Conservation (phyloP, 2,113 vertebrate genomes). For the Accipiter virgatus region DNA sequence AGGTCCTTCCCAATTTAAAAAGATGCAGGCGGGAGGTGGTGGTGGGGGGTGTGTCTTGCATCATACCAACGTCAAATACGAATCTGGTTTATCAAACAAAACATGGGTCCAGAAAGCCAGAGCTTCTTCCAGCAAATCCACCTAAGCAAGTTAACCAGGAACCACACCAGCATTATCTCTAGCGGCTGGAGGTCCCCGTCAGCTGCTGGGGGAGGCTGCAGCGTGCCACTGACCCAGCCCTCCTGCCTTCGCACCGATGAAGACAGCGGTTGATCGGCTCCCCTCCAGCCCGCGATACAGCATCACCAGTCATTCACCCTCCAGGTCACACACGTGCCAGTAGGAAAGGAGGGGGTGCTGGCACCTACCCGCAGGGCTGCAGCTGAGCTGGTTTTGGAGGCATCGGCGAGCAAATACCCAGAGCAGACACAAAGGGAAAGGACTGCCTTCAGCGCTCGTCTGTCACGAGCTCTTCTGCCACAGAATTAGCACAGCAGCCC, state of each 20-base stretch:
- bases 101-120: not conserved
- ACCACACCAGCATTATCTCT: too few relatives aligned
- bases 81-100: not conserved
- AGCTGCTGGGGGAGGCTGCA: not conserved
- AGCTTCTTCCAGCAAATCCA: not conserved
- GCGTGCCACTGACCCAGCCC: not conserved
- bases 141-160: not conserved
- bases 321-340: not conserved
- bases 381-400: not conserved
- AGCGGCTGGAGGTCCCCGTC: rapidly evolving
- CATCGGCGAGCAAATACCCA: not conserved
- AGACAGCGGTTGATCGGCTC: not conserved
- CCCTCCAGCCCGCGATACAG: not conserved
- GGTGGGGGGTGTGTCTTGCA: not conserved
- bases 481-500: not conserved
- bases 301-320: not conserved
- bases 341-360: not conserved
- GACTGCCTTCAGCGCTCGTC: not conserved
- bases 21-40: not conserved
- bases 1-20: not conserved
- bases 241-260: not conserved
- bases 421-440: not conserved
- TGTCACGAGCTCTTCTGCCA: not conserved
- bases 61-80: not conserved
- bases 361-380: not conserved